Base-by-base conservation (phyloP, 2,797 vertebrate species). In the Neopelma chrysocephalum region DNA sequence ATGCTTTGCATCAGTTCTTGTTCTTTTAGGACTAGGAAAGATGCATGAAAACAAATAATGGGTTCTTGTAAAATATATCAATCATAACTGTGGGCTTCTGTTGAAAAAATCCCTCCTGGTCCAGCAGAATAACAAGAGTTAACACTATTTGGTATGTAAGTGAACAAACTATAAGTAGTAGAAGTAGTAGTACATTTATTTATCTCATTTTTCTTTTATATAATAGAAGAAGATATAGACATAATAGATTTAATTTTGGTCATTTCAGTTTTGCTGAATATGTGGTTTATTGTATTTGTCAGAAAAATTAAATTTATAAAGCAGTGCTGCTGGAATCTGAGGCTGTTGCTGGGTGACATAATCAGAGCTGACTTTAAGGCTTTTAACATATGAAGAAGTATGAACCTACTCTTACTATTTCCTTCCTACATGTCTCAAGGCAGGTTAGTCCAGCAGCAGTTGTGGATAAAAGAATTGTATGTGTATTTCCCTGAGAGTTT, bases 381-480 rank as follows among this genome's bases (percentile, higher is more conserved):
- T 81, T 71, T 19, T 83, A 29, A 34, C 19, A 4, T 50, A 2
- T 47, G 36, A 54, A 16, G 13, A 51, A 22, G 14, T 29, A 18
- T 36, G 45, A 38, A 48, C 0, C 1, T 54, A 29, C 4, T 54
- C 15, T 43, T 27, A 22, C 2, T 2, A 7, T 12, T 11, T 86
- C 31, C 40, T 77, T 79, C 36, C 31, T 43, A 1, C 8, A 0
- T 43, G 4, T 72, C 77, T 78, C 36, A 25, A 23, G 34, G n/a
- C 36, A 70, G 38, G 23, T 78, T 47, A 66, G 45, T 85, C 19
- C 22, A 66, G 10, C 22, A 73, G 25, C 22, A 61, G 25, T 77
- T 76, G 20, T 29, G 15, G 22, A 5, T 58, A 34, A 34, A 43
- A 32, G 11, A 29, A 32, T 72, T 43, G 23, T 12, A 71, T 86